These are phyloP conservation scores for Hafferia zeledoni DNA, from an alignment of 2,797 vertebrate species.

Conservation along the genomic window DNA sequence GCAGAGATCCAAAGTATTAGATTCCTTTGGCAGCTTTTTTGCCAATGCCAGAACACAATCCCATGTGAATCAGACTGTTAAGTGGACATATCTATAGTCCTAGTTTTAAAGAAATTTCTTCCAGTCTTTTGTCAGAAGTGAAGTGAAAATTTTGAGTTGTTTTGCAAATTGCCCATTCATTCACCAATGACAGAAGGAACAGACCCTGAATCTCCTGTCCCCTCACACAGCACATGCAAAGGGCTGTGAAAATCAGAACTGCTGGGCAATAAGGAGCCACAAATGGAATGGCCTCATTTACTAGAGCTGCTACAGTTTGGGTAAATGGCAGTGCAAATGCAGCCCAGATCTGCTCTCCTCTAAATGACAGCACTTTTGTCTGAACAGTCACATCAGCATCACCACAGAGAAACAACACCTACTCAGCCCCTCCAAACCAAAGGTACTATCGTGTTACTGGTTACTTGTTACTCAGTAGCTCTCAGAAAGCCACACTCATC, in stretches of 20 bases:
- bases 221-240: neutral
- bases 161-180: neutral
- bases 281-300: neutral
- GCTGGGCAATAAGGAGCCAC: neutral
- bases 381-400: neutral
- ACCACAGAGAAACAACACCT: neutral
- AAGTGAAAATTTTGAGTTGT: neutral
- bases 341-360: neutral
- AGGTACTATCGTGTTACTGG: neutral
- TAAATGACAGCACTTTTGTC: neutral
- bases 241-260: neutral
- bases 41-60: neutral
- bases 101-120: neutral
- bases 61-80: neutral
- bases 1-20: neutral
- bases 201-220: neutral
- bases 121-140: neutral
- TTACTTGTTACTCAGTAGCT: neutral
- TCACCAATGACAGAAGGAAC: neutral
- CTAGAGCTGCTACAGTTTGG: neutral
- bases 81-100: neutral
- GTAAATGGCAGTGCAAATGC: neutral
- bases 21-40: neutral
- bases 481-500: neutral
- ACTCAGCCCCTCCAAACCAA: neutral